Evolutionary conservation across 1,140 invertebrate species (phyloP), one percentile per base, ranked within the genome.

Genomic region (Eupeodes corollae): DNA sequence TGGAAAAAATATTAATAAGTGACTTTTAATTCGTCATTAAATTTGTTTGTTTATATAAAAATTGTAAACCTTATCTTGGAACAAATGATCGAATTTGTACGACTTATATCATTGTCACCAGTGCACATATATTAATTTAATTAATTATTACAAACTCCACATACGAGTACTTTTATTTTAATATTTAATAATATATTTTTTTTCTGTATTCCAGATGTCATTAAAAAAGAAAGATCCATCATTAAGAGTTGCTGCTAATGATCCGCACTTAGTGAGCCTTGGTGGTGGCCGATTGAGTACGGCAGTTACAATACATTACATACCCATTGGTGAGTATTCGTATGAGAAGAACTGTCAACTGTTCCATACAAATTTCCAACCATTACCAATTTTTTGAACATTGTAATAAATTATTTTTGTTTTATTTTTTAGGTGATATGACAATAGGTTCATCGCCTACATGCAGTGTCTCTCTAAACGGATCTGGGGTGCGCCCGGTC

Each of bases 191-290:
- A n/a, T n/a, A n/a, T n/a, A n/a, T 33, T 35, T 52, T 19, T 41
- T 54, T 47, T 33, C 32, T 31, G 30, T 41, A 31, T 53, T 57
- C 50, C 57, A 67, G 63, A 67, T 67, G 63, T 67, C 63, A 56
- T 59, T 67, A 52, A 64, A 55, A 51, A 67, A 67, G 59, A 67
- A 67, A 56, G 61, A 67, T 61, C 63, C 61, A 42, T 63, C 61
- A 51, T 52, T 67, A 52, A 61, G 86, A 63, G 83, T 92, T 53
- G 85, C 88, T 59, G 84, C 86, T 50, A 87, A 90, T 67, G 77
- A 82, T 45, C 89, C 90, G 37, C 89, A 93, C 73, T 76, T 92
- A 65, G 88, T 93, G 57, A 91, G 87, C 63, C 77, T 90, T 59
- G 88, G 88, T 47, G 84, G 87, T 54, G 88, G 88, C 41, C 74